These are phyloP conservation scores for Lacerta agilis DNA, from an alignment of 2,797 vertebrate genomes.

Conservation along the genomic window DNA sequence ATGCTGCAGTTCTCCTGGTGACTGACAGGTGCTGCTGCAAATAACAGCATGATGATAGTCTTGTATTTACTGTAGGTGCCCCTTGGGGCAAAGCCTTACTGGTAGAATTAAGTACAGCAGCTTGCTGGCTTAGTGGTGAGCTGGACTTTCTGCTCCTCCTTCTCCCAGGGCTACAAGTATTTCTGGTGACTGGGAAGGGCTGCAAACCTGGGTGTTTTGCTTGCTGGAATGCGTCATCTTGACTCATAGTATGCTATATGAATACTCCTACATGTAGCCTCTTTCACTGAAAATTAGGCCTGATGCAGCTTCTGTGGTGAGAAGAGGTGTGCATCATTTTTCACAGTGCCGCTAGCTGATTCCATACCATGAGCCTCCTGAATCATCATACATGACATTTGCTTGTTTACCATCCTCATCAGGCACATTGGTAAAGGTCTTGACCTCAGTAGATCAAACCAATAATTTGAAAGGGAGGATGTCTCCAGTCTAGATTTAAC, in stretches of 20 bases:
- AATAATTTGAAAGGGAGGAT: constrained; percentile 36
- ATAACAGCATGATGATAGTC: not conserved
- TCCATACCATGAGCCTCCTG: not conserved
- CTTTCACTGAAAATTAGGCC: not conserved
- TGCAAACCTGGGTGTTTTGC: not conserved
- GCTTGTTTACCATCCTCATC: not conserved
- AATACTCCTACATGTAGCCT: no score
- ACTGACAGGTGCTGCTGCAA: no score
- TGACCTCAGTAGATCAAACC: constrained; percentile 55
- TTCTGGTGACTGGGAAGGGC: not conserved
- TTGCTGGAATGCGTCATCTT: not conserved
- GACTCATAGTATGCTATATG: not conserved
- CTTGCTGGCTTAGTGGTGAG: not conserved
- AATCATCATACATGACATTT: not conserved
- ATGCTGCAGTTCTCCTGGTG: no score
- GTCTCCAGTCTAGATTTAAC: constrained; percentile 33
- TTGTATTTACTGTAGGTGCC: not conserved
- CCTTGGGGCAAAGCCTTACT: not conserved
- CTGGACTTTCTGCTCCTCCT: not conserved
- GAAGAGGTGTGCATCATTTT: not conserved
- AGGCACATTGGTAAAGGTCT: not conserved
- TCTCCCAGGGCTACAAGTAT: not conserved
- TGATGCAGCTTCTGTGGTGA: not conserved
- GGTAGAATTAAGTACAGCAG: no score
- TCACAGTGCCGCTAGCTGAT: not conserved